Base-by-base conservation (phyloP, 2,113 vertebrate genomes). In the Zeus faber region DNA sequence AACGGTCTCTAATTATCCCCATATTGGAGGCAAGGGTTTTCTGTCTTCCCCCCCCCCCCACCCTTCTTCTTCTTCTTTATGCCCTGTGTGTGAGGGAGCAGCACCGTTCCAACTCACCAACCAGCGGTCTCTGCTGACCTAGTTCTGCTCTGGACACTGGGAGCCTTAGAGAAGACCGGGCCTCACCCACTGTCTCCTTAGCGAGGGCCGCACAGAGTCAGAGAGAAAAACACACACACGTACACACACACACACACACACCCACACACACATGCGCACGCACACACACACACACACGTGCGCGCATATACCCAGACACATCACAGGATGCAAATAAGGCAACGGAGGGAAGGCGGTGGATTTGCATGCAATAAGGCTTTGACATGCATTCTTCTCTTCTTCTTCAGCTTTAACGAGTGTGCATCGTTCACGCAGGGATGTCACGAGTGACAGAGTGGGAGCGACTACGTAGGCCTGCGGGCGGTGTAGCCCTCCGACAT, bases 41-140 rank as follows among this genome's bases (percentile, higher is more conserved):
- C 24, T 6, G 59, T 74, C 75, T 49, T 64, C 24, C 46, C 57
- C 25, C 27, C 47, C 61, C 64, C 66, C 62, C 72, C 50, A 65
- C 70, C 65, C 58, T 77, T 79, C 74, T 55, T 54, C 70, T 17
- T 35, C 11, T 26, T 26, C 21, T 26, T 35, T 41, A 16, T 4
- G 11, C 2, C 22, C 17, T 52, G 29, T 52, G 49, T 22, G 49
- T 37, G 29, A 75, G 70, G 65, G 72, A 67, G 63, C 55, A 75
- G 72, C 74, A 66, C 70, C 70, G 79, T 87, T 85, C 81, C 77
- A 82, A 79, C 66, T 81, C 76, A 80, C 63, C 79, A 80, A 76
- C 68, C 78, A 77, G 72, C 65, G 26, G 62, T 80, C 77, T 82
- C 72, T 69, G 70, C 59, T 86, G 82, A 88, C 86, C 86, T 84